Evolutionary conservation across 2,113 vertebrate species (phyloP), one percentile per base, ranked within the genome.

Genomic region (Mesembrinibis cayennensis): DNA sequence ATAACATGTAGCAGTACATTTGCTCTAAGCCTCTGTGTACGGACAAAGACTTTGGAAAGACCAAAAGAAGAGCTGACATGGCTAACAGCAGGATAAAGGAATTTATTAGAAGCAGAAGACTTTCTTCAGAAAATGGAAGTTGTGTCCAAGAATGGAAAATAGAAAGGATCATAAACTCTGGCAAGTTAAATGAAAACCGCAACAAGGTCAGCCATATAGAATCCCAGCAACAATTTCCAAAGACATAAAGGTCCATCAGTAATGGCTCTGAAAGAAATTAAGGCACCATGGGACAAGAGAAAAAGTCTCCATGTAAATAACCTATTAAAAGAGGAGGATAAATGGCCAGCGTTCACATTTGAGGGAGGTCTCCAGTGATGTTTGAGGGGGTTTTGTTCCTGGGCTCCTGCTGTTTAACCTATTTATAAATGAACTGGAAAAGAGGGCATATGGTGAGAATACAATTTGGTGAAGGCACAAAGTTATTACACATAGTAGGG

Each of bases 31-130:
- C 5, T 74, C 61, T 72, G 27, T 38, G 23, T 72, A 47, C 3
- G 70, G 58, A 63, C 82, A 93, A 91, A 94, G 49, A 34, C 52
- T 82, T 85, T 65, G 65, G 52, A 85, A 94, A 84, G 42, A 84
- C 93, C 78, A 76, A 81, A 89, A 94, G 49, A 44, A 87, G 93
- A 93, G 78, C 27, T 93, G 84, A 91, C 89, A 92, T 40, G 61
- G 73, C 66, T 90, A 91, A 77, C 87, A 94, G 70, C 70, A 87
- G 87, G 66, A 76, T 53, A 82, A 91, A 93, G 44, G 62, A 87
- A 85, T 95, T 95, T 91, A 96, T 93, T 96, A 91, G 81, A 93
- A 94, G 70, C 84, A 93, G 90, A 93, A 94, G 70, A 89, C 20
- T 74, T 89, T 72, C 82, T 95, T 88, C 83, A 93, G 56, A 53